Percentiles rank a stretch among this genome's conserved stretches.
phyloP scores from a whole-genome alignment of 2,888 invertebrate genomes.

The Orchesella flavescens region DNA sequence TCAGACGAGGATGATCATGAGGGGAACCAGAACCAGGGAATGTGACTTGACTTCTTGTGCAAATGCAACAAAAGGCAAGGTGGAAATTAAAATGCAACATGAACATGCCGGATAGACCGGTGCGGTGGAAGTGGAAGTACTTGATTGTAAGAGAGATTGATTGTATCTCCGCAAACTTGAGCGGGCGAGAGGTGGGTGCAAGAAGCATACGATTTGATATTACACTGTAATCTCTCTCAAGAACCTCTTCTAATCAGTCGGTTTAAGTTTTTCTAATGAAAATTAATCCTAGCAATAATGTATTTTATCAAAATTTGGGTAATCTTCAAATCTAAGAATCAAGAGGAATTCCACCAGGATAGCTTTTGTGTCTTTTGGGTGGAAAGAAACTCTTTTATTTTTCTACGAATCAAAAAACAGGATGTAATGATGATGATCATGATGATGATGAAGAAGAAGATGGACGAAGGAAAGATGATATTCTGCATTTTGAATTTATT shows the following conservation, averaged over 20 bases:
- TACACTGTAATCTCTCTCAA: conserved; percentile 9
- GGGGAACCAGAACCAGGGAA: too few species aligned
- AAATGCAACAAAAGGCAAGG: too few species aligned
- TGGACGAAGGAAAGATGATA: not conserved
- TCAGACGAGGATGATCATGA: too few species aligned
- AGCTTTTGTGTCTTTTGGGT: conserved; percentile 15
- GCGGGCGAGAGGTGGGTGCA: too few species aligned
- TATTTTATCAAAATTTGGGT: conserved; percentile 43
- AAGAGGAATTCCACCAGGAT: conserved; percentile 58
- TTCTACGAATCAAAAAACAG: conserved; percentile 23
- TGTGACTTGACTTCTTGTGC: too few species aligned
- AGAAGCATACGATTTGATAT: too few species aligned
- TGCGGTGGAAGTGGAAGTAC: too few species aligned
- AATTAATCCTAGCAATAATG: conserved; percentile 28
- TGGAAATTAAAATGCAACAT: too few species aligned
- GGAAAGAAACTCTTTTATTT: conserved; percentile 14
- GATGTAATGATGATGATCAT: conserved; percentile 39
- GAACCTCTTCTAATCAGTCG: not conserved
- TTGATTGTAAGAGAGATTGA: too few species aligned
- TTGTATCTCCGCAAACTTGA: too few species aligned
- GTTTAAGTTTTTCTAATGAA: conserved; percentile 19
- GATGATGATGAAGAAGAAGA: not conserved
- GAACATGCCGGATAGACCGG: too few species aligned
- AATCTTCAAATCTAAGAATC: conserved; percentile 52
- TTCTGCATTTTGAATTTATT: not conserved